Conservation (phyloP, 2,888 invertebrate genomes). For the Drosophila anomelani region DNA sequence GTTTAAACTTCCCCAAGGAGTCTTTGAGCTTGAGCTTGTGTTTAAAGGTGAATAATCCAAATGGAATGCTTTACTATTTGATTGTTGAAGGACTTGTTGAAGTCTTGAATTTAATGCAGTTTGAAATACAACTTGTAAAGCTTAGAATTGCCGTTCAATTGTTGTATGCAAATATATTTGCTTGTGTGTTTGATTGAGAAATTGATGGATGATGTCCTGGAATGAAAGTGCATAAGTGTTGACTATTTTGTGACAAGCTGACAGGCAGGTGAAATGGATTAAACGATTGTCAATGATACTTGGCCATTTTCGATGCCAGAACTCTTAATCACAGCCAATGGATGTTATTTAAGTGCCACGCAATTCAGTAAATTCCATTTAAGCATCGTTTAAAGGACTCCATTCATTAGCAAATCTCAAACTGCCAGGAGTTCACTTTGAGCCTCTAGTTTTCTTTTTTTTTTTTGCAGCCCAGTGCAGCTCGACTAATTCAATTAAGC, state of each 20-base stretch:
- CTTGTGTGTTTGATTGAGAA: constrained; percentile 13
- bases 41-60: constrained; percentile 46
- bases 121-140: too few species aligned
- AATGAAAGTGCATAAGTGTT: not conserved
- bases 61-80: not conserved
- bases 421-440: constrained; percentile 10
- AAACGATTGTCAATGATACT: constrained; percentile 19
- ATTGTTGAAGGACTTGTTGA: constrained; percentile 9
- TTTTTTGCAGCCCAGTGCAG: constrained; percentile 42
- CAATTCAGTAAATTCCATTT: constrained; percentile 11
- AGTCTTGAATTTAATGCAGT: constrained; percentile 1
- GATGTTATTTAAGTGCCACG: not conserved
- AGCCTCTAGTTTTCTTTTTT: constrained; percentile 27
- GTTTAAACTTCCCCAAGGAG: constrained; percentile 10
- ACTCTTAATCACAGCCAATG: not conserved
- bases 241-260: constrained; percentile 35
- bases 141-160: constrained; percentile 5
- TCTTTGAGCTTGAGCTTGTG: not conserved
- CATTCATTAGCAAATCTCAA: constrained; percentile 35
- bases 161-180: constrained; percentile 27
- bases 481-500: constrained; percentile 67
- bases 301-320: not conserved
- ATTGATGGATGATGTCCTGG: constrained; percentile 30
- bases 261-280: constrained; percentile 25
- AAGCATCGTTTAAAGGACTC: constrained; percentile 6